Base-by-base conservation (phyloP, 2,888 invertebrate genomes). In the Quadroppia sp. region DNA sequence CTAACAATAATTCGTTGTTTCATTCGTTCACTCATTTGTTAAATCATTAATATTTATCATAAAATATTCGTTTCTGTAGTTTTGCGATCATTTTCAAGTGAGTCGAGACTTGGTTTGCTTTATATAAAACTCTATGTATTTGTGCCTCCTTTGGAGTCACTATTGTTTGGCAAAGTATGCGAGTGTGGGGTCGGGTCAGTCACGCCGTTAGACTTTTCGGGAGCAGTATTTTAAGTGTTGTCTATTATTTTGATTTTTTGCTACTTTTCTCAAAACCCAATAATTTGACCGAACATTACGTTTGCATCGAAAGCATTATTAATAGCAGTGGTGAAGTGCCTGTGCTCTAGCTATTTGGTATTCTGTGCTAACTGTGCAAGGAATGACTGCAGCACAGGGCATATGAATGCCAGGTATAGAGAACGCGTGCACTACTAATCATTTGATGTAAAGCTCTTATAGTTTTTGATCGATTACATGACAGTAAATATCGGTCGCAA, bases 391-490 rank as follows among this genome's bases (percentile, higher is more conserved):
- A 36, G 9, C 36, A 4, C 4, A 36, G 36, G 36, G 36, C 9
- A 36, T 36, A 13, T 25, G 45, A 17, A 45, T 4, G 6, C 4
- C 36, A 36, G 36, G 36, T 45, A 15, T 45, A 2, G 53, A 13
- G 7, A 23, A 53, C 53, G 23, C 53, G 23, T 53, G 53, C 4
- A 48, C 11, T 32, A 25, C 30, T 59, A 59, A 59, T 59, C 30
- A 32, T 59, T 17, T 59, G 20, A 48, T 48, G 48, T 48, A 9
- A 48, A 48, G 32, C 32, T 48, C n/a, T 48, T 48, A 4, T 25
- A 20, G 50, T 25, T 48, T 48, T 48, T 56, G 59, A 59, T 59
- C 59, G 32, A 59, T 59, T 48, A 32, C 11, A 59, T 28, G 59
- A 59, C 59, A 32, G 32, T 17, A 59, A 59, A 32, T 32, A 59